Evolutionary conservation across 2,888 invertebrate genomes (phyloP).

Genomic region (Pammene aurita): DNA sequence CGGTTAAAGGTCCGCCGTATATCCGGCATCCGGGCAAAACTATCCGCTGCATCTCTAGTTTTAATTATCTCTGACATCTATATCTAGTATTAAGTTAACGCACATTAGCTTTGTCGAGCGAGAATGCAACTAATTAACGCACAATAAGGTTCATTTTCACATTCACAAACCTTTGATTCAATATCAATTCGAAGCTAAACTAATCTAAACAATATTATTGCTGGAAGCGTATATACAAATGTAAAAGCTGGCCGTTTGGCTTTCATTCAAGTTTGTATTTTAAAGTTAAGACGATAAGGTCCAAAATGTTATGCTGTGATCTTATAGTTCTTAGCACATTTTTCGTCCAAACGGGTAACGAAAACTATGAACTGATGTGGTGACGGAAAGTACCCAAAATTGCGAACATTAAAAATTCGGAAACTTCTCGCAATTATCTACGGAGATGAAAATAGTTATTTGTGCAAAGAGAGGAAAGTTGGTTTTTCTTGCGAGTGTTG

Average conservation of each 20-base stretch:
- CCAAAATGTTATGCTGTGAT: not conserved
- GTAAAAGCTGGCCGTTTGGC: slow-evolving; percentile 7
- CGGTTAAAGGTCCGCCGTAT: too few relatives aligned
- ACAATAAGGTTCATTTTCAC: slow-evolving; percentile 9
- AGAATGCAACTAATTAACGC: slow-evolving; percentile 29
- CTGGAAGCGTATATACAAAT: slow-evolving; percentile 35
- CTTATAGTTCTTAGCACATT: too few relatives aligned
- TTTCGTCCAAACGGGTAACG: too few relatives aligned
- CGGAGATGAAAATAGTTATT: too few relatives aligned
- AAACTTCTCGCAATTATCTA: too few relatives aligned
- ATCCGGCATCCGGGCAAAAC: too few relatives aligned
- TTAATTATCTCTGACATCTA: not conserved
- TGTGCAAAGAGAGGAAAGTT: too few relatives aligned
- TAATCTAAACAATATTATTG: slow-evolving; percentile 34
- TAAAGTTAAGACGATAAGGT: not conserved
- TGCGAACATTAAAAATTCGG: too few relatives aligned
- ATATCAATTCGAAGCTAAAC: slow-evolving; percentile 28
- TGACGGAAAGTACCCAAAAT: too few relatives aligned
- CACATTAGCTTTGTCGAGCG: slow-evolving; percentile 14
- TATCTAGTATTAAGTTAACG: slow-evolving; percentile 17
- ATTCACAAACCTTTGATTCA: slow-evolving; percentile 33
- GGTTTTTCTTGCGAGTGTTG: too few relatives aligned
- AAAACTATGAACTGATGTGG: too few relatives aligned
- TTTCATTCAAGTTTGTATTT: slow-evolving; percentile 1
- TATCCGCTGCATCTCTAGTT: too few relatives aligned